Base-by-base conservation (phyloP, 2,888 invertebrate genomes). In the Metopia argyrocephala region DNA sequence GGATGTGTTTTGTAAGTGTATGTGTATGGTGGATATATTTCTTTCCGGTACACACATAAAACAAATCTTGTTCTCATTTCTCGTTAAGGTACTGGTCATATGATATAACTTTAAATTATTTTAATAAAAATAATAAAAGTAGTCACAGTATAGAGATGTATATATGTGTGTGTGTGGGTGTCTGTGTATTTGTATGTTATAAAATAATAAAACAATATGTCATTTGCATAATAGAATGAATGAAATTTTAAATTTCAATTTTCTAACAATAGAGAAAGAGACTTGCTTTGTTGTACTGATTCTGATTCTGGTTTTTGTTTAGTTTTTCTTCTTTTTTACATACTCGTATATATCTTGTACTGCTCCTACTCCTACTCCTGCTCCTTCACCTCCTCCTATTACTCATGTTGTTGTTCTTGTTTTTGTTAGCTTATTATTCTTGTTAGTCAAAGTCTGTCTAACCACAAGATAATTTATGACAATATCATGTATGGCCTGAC, bases 161-260 rank as follows among this genome's bases (percentile, higher is more conserved):
- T 38, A 4, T 66, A 21, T 45, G 15, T 6, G 18, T 50, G 38
- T 15, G 54, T 31, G 31, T 28, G 27, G 23, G 7, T 62, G 6
- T 46, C 18, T 20, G 1, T 52, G 20, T 7, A 4, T 62, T 12
- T 61, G 21, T 68, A 48, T 56, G 21, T 56, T n/a, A n/a, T n/a
- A n/a, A n/a, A n/a, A n/a, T n/a, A n/a, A 57, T 76, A 61, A 54
- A 81, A 74, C 70, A 78, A 70, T 75, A 70, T 78, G 70, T 81
- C 78, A 75, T 78, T 81, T 78, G 78, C 78, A 81, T 81, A 75
- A 70, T 70, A 66, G 66, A 70, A 78, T 70, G 27, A 61, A 81
- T 70, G 27, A 61, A 81, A 66, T 64, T 76, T 76, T 66, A 76
- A 76, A 71, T 81, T 76, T 81, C 56, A 81, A 75, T 78, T 74